Evolutionary conservation across 2,113 vertebrate species (phyloP), one percentile per base, ranked within the genome.

Genomic region (Thalassarche chlororhynchos): DNA sequence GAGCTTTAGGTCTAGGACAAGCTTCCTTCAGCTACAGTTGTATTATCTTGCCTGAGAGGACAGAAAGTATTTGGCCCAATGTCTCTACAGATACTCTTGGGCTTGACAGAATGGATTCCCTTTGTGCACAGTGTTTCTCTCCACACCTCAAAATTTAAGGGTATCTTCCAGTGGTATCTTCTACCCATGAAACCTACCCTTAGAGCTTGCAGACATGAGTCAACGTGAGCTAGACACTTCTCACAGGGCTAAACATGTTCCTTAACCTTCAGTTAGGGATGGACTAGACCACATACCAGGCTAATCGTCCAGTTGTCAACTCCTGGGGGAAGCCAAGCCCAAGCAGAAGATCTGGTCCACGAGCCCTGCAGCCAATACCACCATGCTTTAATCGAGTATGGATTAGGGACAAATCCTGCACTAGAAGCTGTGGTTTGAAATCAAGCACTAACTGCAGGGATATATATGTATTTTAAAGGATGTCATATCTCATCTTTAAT

Each of bases 401-500:
- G 23, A 72, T 65, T 57, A 54, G 61, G n/a, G 62, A 31, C 12
- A 55, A 36, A 72, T 47, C 14, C 49, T 93, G 62, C 31, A 12
- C 26, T 65, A 40, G 78, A 40, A 90, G 8, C 49, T 88, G 23
- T 26, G 15, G 12, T 83, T 82, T 97, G 38, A 87, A 42, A 49
- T 72, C 58, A 54, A 12, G 10, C 34, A 51, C 49, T 74, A 69
- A 21, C 44, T 84, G 23, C 58, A 32, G 25, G 28, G 8, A 40
- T 85, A 89, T 28, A 70, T 78, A 64, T 58, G 20, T 51, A 21
- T 66, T 82, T 62, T 70, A 94, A 84, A 77, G 29, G 64, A 36
- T 85, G 68, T 86, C 66, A 70, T 82, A 71, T 80, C 84, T 78
- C 66, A 83, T 44, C 70, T 94, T 90, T 88, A 93, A 87, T 86